Evolutionary conservation across 2,888 invertebrate genomes (phyloP), one percentile per base, ranked within the genome.

Genomic region (Limnephilus auricula): DNA sequence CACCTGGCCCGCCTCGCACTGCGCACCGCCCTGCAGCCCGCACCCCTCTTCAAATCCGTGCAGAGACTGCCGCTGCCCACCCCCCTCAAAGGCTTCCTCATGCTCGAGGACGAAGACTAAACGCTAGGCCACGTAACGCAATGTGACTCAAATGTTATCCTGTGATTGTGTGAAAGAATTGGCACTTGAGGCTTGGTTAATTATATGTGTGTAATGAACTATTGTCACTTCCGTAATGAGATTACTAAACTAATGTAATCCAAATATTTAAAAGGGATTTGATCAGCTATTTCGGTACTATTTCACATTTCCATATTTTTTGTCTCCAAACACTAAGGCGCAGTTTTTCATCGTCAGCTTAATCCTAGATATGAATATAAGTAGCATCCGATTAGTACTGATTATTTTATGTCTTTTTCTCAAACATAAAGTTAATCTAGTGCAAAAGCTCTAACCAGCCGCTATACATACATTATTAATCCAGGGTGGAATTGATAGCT

Each of bases 81-180:
- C 91, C 94, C 95, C 93, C 94, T 97, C 93, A 96, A 96, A 94
- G 95, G 94, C 93, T 97, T 95, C 94, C 95, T 97, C 91, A 95
- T 96, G 94, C 95, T 97, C 94, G 96, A 97, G 94, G 95, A 96
- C 93, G 95, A 95, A 94, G 92, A 92, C 85, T 93, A 91, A 92
- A 32, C 40, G n/a, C n/a, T 25, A 25, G 34, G 40, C 85, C 37
- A 85, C 25, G 40, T 65, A 82, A 34, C 10, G 32, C 15, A 34
- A 82, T 82, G 82, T 82, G 82, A 82, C 82, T 82, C 82, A 82
- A 82, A 37, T 34, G 37, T 85, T 40, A 45, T 85, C 85, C 34
- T 85, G 85, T 85, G 85, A 85, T 85, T 85, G 40, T 85, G 40
- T 85, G 85, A 85, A 82, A 82, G 37, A 82, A 25, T 82, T 82